Evolutionary conservation across 2,113 vertebrate species (phyloP).

Genomic region (Siphamia tubifer): DNA sequence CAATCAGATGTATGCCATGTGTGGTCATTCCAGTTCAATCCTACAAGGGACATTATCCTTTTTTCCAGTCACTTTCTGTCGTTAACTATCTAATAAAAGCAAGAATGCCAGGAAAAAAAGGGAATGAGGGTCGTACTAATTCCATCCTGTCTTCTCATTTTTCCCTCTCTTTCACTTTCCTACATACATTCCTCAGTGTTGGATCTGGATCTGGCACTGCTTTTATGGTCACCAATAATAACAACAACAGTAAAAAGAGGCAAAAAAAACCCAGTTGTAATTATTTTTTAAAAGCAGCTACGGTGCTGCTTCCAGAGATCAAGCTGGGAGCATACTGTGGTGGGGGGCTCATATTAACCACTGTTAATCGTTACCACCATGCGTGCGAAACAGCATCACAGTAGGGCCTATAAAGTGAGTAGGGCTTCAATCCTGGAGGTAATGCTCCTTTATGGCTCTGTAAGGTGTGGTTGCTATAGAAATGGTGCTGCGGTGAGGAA

Average conservation of each 20-base stretch:
- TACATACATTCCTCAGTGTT: conserved; percentile 1
- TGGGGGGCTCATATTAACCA: conserved; percentile 44
- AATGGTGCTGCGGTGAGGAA: conserved; percentile 27
- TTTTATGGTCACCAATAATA: conserved; percentile 48
- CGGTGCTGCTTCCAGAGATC: conserved; percentile 28
- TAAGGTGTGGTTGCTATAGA: conserved; percentile 45
- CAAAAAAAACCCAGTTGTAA: conserved; percentile 45
- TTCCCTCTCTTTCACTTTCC: conserved; percentile 6
- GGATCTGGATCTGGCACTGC: neutral
- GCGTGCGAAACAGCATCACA: conserved; percentile 50
- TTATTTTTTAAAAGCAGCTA: conserved; percentile 63
- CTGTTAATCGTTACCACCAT: conserved; percentile 55
- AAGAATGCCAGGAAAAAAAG: conserved; percentile 6
- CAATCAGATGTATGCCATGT: neutral
- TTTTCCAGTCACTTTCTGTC: neutral
- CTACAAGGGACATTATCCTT: neutral
- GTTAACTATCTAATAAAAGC: neutral
- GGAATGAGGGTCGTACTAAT: neutral
- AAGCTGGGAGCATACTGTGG: conserved; percentile 16
- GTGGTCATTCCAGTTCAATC: neutral
- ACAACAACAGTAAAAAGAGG: conserved; percentile 53
- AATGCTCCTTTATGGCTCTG: conserved; percentile 38
- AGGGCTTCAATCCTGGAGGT: conserved; percentile 47
- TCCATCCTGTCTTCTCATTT: neutral
- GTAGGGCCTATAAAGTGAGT: conserved; percentile 50